Evolutionary conservation across 2,113 vertebrate species (phyloP), one percentile per base, ranked within the genome.

Genomic region (Zingel zingel): DNA sequence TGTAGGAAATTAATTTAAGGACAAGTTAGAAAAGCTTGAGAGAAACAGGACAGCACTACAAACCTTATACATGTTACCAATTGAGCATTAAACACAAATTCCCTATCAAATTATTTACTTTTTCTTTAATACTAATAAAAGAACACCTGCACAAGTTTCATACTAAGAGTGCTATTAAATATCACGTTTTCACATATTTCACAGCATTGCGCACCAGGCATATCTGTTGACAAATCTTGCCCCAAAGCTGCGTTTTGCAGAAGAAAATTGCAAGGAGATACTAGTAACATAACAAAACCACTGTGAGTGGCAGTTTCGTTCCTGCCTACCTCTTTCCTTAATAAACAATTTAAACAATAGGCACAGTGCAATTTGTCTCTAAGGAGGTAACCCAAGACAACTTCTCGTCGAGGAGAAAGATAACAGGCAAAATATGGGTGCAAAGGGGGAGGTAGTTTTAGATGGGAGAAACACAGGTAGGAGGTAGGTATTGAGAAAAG

Each of bases 301-400:
- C 25, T 4, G 59, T 89, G 93, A 91, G 79, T 87, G 90, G 86
- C 84, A 93, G 93, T 94, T 94, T 94, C 91, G 88, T 82, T 92
- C 89, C 87, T 77, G 85, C 91, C 91, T 86, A 77, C 86, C 80
- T 85, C 84, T 92, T 83, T 79, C 62, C 74, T 86, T 68, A 65
- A 83, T 81, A 81, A 90, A 91, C 91, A 90, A 50, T 21, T 50
- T 3, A 43, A 86, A 93, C 92, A 93, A 92, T 70, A 64, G 85
- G 39, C 25, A 27, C 62, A 61, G 80, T 66, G 78, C 81, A 70
- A 16, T 57, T 50, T 58, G 83, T 91, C 89, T 88, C 88, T 21
- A 62, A 64, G 87, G 85, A 82, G 79, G 92, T 77, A 93, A 94
- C 88, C 67, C 56, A 65, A 94, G 73, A 90, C 21, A 5, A n/a